phyloP scores from a whole-genome alignment of 2,888 invertebrate genomes.

The Trichogramma dendrolimi region DNA sequence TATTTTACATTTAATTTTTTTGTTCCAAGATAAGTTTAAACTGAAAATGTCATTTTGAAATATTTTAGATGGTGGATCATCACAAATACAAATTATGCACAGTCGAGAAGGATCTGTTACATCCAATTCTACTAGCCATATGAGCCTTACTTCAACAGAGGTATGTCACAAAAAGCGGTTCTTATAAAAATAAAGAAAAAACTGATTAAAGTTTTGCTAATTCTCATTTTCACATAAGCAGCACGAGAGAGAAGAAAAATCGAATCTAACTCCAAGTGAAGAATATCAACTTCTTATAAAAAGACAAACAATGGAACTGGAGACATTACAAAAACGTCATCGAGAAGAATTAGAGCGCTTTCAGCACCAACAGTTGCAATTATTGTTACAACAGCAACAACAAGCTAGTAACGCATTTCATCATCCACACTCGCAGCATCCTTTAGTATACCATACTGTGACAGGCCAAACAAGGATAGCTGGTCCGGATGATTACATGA shows the following conservation, averaged over 20 bases:
- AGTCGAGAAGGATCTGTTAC: constrained; percentile 47
- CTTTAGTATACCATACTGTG: constrained; percentile 47
- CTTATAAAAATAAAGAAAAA: neutral
- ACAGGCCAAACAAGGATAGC: constrained; percentile 46
- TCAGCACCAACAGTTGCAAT: constrained; percentile 48
- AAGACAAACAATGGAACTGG: constrained; percentile 53
- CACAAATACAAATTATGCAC: constrained; percentile 39
- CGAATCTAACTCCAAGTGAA: constrained; percentile 47
- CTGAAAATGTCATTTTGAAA: neutral
- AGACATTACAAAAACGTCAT: constrained; percentile 52
- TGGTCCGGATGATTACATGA: constrained; percentile 47
- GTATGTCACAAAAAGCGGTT: constrained; percentile 33
- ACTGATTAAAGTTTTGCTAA: constrained; percentile 1
- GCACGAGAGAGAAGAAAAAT: constrained; percentile 46
- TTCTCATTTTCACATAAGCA: constrained; percentile 24
- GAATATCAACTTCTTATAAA: constrained; percentile 50
- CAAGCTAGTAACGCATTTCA: constrained; percentile 47
- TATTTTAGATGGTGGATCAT: constrained; percentile 15
- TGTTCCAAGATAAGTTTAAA: neutral
- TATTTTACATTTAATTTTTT: neutral
- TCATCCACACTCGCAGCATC: constrained; percentile 47
- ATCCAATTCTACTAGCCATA: constrained; percentile 36
- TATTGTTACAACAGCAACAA: constrained; percentile 48
- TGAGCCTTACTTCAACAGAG: constrained; percentile 34
- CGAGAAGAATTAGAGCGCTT: constrained; percentile 49